Base-by-base conservation (phyloP, 2,113 vertebrate species). In the Gulo gulo region DNA sequence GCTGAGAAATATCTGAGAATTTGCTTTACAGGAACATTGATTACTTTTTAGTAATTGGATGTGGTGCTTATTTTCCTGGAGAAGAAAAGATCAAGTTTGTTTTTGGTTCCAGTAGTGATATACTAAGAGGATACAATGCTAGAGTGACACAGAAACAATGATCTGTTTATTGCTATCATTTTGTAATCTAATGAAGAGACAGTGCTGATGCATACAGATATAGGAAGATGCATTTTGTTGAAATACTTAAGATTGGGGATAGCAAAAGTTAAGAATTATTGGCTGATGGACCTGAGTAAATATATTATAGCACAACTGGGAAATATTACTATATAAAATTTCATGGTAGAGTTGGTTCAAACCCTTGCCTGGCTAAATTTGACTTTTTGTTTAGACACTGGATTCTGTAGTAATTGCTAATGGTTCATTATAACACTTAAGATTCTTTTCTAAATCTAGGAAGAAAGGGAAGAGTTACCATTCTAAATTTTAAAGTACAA, bases 11-110 rank as follows among this genome's bases (percentile, higher is more conserved):
- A 78, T 86, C 39, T 79, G 45, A 87, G 84, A 73, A 82, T 88
- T 92, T 96, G 20, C 52, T 89, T 82, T 90, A 78, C 6, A 92
- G 52, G 45, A 63, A 89, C 42, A 71, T 57, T 57, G 82, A 78
- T 92, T 59, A 87, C 89, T 92, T 94, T 47, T 82, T 90, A 78
- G 83, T 79, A 86, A 50, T 71, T 82, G 31, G 59, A 67, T 95
- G 36, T 34, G 78, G 7, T 74, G 74, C 74, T 89, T 96, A 57
- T 52, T 73, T 96, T 96, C 10, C 7, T 65, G 39, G 74, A 79
- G 50, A 69, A 91, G 26, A 93, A 90, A 88, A 85, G 36, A 84
- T 47, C 79, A 88, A 94, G 57, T 39, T 57, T 52, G 36, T 36
- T 91, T 79, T 88, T 59, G 23, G 47, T 86, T 73, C 23, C 50